Percentiles rank a stretch among this genome's conserved stretches.
phyloP scores from a whole-genome alignment of 2,888 invertebrate genomes.

The Cloeon dipterum region DNA sequence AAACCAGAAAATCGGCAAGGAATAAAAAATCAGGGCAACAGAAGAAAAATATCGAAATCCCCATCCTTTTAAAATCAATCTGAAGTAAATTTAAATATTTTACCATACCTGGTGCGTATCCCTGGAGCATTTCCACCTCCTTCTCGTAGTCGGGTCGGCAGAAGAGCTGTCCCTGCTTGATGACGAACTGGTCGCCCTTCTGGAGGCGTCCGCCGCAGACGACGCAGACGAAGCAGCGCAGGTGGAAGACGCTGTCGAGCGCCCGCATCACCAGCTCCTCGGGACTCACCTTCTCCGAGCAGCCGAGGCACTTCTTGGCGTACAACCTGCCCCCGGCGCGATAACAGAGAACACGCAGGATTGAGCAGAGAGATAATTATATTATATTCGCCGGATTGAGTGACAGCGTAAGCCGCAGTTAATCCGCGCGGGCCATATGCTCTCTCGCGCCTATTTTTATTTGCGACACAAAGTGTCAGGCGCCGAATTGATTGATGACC shows the following conservation, averaged over 20 bases:
- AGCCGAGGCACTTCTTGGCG: constrained; percentile 49
- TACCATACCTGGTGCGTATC: constrained; percentile 24
- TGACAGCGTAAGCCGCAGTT: too few relatives aligned
- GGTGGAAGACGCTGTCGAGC: constrained; percentile 48
- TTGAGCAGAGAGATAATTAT: too few relatives aligned
- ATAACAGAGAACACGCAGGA: constrained; percentile 1
- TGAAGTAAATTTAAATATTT: too few relatives aligned
- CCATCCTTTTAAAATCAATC: too few relatives aligned
- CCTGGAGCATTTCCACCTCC: constrained; percentile 48
- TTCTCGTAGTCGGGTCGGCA: constrained; percentile 62
- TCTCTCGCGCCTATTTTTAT: too few relatives aligned
- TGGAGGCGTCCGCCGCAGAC: constrained; percentile 51
- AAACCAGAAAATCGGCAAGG: too few relatives aligned
- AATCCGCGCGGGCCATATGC: too few relatives aligned
- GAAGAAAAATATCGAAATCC: too few relatives aligned
- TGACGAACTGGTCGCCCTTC: constrained; percentile 60
- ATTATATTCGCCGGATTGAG: too few relatives aligned
- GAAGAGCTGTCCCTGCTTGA: constrained; percentile 53
- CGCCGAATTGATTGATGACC: too few relatives aligned
- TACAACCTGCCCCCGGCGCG: constrained; percentile 41
- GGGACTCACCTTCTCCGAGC: constrained; percentile 42
- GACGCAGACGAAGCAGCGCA: constrained; percentile 56
- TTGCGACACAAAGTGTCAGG: too few relatives aligned
- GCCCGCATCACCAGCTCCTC: constrained; percentile 64
- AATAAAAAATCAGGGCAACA: too few relatives aligned